Evolutionary conservation across 1,140 invertebrate species (phyloP).

Genomic region (Drosophila malerkotliana): DNA sequence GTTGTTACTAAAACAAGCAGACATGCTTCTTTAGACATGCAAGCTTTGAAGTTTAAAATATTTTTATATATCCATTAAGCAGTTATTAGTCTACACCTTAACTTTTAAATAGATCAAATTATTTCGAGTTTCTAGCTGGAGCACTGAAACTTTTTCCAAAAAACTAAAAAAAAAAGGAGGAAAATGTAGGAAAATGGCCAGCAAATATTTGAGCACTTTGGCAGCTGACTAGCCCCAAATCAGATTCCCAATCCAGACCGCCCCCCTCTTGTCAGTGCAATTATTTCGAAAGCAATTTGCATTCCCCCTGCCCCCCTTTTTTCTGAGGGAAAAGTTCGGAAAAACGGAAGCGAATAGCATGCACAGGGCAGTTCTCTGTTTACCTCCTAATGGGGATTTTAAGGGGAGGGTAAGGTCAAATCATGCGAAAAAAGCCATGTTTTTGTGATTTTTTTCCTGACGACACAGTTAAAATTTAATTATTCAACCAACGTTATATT

Average conservation of each 20-base stretch:
- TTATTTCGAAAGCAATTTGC: conserved; percentile 50
- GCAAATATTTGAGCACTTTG: conserved; percentile 40
- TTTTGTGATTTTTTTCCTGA: too few species aligned
- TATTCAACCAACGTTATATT: too few species aligned
- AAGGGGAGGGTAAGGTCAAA: too few species aligned
- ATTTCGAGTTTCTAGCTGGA: too few species aligned
- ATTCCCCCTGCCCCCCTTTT: conserved; percentile 13
- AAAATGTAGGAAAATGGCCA: conserved; percentile 13
- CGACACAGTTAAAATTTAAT: too few species aligned
- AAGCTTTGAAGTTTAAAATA: too few species aligned
- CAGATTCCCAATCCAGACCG: background rate
- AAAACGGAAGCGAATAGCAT: conserved; percentile 29
- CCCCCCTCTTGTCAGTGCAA: conserved; percentile 21
- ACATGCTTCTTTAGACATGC: background rate
- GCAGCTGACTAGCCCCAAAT: conserved; percentile 25
- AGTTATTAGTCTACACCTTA: too few species aligned
- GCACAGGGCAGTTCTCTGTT: conserved; percentile 10
- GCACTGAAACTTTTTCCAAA: too few species aligned
- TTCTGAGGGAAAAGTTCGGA: background rate
- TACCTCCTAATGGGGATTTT: conserved; percentile 25
- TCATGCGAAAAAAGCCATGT: too few species aligned
- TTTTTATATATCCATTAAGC: too few species aligned
- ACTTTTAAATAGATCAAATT: too few species aligned
- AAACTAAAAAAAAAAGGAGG: background rate
- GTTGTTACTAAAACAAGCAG: background rate